Evolutionary conservation across 2,797 vertebrate species (phyloP).

Genomic region (Crenichthys baileyi): DNA sequence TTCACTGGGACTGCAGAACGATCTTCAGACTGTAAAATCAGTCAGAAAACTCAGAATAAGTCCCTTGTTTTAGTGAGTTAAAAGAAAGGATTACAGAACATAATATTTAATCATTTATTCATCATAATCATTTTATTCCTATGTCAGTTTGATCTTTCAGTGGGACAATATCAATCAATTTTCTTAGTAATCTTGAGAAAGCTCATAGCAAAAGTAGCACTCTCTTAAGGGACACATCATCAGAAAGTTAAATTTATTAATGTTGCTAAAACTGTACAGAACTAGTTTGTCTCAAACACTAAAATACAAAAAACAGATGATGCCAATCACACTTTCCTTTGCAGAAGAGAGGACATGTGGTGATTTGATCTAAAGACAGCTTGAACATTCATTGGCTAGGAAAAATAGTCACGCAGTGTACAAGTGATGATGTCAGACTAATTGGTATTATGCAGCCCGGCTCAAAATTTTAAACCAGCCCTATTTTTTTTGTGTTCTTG

Average conservation of each 20-base stretch:
- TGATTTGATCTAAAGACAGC: background rate
- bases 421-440: background rate
- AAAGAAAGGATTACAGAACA: background rate
- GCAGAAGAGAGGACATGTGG: background rate
- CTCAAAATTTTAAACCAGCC: background rate
- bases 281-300: background rate
- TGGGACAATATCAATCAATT: background rate
- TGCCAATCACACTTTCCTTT: background rate
- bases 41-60: no score
- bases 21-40: no score
- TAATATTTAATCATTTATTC: no score
- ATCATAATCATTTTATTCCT: background rate
- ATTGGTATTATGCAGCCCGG: background rate
- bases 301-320: background rate
- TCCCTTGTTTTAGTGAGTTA: background rate
- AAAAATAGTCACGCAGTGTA: background rate
- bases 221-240: background rate
- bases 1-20: background rate
- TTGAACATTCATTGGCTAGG: background rate
- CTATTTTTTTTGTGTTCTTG: background rate
- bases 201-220: background rate
- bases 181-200: background rate
- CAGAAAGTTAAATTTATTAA: background rate
- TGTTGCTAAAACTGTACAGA: background rate
- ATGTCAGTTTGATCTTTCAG: background rate